phyloP scores from a whole-genome alignment of 2,797 vertebrate genomes.

The Xerus rutilus region DNA sequence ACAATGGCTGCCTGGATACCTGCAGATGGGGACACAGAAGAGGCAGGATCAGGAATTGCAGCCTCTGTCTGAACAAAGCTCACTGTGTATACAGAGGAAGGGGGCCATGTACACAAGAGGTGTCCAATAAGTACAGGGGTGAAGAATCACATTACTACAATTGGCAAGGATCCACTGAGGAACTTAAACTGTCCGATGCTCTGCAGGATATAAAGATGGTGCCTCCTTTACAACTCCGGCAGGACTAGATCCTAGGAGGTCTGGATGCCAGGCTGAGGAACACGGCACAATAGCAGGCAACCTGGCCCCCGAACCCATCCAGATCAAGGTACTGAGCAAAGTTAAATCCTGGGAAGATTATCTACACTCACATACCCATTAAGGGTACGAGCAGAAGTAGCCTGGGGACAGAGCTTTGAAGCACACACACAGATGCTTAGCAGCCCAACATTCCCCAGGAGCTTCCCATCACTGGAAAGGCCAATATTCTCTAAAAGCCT shows the following conservation, averaged over 20 bases:
- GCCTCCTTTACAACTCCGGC: neutral
- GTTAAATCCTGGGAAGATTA: neutral
- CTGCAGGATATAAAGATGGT: neutral
- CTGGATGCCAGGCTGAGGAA: neutral
- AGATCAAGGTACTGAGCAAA: neutral
- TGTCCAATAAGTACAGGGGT: no score
- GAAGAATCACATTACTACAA: neutral
- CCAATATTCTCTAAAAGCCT: neutral
- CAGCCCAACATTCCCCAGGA: neutral
- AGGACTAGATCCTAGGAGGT: neutral
- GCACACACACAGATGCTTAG: neutral
- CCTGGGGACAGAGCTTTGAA: neutral
- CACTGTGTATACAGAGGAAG: neutral
- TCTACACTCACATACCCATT: neutral
- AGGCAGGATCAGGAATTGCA: neutral
- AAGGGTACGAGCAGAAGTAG: neutral
- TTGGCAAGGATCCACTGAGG: neutral
- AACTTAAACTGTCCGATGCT: neutral
- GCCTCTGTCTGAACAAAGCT: neutral
- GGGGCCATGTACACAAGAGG: neutral
- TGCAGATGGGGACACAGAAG: conserved; percentile 85
- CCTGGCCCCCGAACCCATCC: neutral
- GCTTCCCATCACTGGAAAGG: neutral
- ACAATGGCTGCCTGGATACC: conserved; percentile 88
- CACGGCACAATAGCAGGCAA: neutral